Percentiles rank a stretch among this genome's conserved stretches.
phyloP scores from a whole-genome alignment of 2,888 invertebrate species.

The Crematogaster levior region DNA sequence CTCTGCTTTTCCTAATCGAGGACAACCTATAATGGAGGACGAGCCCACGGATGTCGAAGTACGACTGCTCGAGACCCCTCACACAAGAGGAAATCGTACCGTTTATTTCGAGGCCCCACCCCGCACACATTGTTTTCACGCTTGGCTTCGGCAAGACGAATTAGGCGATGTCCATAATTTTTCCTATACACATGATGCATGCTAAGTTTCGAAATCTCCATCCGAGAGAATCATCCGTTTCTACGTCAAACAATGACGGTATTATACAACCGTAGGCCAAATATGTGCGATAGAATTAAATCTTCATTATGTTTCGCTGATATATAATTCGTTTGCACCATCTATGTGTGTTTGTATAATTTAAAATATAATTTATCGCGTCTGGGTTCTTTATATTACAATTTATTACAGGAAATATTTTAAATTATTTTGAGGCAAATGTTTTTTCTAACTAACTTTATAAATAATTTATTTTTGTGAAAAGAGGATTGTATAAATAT shows the following conservation, averaged over 20 bases:
- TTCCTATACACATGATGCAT: slow-evolving; percentile 43
- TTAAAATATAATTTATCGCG: neutral
- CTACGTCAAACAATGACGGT: slow-evolving; percentile 27
- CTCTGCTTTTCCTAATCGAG: neutral
- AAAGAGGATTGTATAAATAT: neutral
- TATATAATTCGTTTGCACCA: neutral
- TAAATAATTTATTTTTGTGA: neutral
- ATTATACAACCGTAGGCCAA: slow-evolving; percentile 20
- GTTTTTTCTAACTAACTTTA: neutral
- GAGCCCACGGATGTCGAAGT: slow-evolving; percentile 53
- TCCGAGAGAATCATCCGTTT: slow-evolving; percentile 9
- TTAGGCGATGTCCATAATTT: slow-evolving; percentile 83
- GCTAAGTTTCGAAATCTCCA: slow-evolving; percentile 17
- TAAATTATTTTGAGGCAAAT: neutral
- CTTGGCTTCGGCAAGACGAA: slow-evolving; percentile 73
- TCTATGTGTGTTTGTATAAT: neutral
- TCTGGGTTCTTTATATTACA: neutral
- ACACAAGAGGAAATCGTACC: slow-evolving; percentile 58
- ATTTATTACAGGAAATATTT: neutral
- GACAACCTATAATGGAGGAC: neutral
- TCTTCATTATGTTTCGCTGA: neutral
- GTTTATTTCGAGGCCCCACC: slow-evolving; percentile 68
- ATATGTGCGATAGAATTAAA: slow-evolving; percentile 20
- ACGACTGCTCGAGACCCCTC: slow-evolving; percentile 48
- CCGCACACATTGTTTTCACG: slow-evolving; percentile 76